Conservation (phyloP, 2,113 vertebrate species). For the Grallaria varia region DNA sequence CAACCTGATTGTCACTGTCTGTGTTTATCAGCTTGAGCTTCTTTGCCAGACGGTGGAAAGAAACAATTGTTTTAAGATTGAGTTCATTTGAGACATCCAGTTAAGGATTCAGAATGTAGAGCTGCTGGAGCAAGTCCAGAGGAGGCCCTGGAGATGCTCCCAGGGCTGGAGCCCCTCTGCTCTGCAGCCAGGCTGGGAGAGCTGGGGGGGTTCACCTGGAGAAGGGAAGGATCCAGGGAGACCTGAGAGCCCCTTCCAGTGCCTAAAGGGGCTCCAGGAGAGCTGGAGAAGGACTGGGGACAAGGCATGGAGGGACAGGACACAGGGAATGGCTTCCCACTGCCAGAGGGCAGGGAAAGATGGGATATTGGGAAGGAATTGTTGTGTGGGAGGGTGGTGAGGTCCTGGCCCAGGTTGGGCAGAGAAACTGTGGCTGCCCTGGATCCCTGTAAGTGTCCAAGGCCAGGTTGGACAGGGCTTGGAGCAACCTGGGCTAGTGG, state of each 20-base stretch:
- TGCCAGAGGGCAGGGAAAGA: accelerated
- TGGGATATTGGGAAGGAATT: not conserved
- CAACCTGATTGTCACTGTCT: not conserved
- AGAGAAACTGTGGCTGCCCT: not conserved
- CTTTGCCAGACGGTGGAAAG: not conserved
- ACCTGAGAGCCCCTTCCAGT: not conserved
- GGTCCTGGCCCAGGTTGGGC: not conserved
- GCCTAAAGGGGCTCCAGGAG: not conserved
- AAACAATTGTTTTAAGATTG: not conserved
- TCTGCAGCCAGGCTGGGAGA: not conserved
- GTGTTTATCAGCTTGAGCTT: not conserved
- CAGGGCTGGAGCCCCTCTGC: not conserved
- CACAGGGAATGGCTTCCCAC: not conserved
- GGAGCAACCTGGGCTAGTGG: accelerated
- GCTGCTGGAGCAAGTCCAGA: not conserved
- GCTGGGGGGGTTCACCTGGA: not conserved
- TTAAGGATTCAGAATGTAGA: not conserved
- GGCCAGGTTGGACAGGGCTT: accelerated
- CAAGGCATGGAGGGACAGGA: accelerated
- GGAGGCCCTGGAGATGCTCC: accelerated
- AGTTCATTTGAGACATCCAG: not conserved
- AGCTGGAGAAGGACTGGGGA: not conserved
- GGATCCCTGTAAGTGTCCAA: not conserved
- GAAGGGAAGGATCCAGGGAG: not conserved
- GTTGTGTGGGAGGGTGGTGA: accelerated